These are phyloP conservation scores for Danio choprae DNA, from an alignment of 2,797 vertebrate genomes.

Conservation along the genomic window DNA sequence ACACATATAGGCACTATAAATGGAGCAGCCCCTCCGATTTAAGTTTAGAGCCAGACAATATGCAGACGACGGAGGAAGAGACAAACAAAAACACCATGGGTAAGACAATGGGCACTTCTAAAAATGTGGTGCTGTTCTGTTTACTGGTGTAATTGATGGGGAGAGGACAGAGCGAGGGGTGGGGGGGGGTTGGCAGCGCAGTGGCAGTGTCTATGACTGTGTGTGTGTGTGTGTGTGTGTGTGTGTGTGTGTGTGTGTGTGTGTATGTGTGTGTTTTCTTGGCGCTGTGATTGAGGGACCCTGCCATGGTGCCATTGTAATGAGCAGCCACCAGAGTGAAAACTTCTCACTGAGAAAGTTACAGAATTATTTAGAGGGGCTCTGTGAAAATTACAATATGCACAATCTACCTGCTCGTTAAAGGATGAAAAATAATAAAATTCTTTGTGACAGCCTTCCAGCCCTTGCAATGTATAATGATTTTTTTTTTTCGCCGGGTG, in stretches of 20 bases:
- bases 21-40: background rate
- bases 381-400: slow-evolving; percentile 82
- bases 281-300: slow-evolving; percentile 80
- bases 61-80: slow-evolving; percentile 25
- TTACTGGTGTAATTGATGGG: slow-evolving; percentile 61
- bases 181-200: slow-evolving; percentile 47
- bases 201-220: slow-evolving; percentile 66
- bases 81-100: slow-evolving; percentile 35
- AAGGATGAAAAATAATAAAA: slow-evolving; percentile 85
- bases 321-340: slow-evolving; percentile 74
- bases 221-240: slow-evolving; percentile 65
- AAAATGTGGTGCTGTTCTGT: slow-evolving; percentile 52
- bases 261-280: slow-evolving; percentile 67
- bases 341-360: slow-evolving; percentile 82
- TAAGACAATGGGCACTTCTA: slow-evolving; percentile 46
- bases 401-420: slow-evolving; percentile 82
- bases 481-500: slow-evolving; percentile 77
- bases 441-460: slow-evolving; percentile 84
- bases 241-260: slow-evolving; percentile 69
- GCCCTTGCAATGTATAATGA: slow-evolving; percentile 80
- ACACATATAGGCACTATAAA: background rate
- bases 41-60: slow-evolving; percentile 31
- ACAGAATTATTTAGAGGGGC: slow-evolving; percentile 84
- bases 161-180: slow-evolving; percentile 47
- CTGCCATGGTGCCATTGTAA: slow-evolving; percentile 81